phyloP scores from a whole-genome alignment of 1,140 invertebrate genomes.

The Diorhabda elongata region DNA sequence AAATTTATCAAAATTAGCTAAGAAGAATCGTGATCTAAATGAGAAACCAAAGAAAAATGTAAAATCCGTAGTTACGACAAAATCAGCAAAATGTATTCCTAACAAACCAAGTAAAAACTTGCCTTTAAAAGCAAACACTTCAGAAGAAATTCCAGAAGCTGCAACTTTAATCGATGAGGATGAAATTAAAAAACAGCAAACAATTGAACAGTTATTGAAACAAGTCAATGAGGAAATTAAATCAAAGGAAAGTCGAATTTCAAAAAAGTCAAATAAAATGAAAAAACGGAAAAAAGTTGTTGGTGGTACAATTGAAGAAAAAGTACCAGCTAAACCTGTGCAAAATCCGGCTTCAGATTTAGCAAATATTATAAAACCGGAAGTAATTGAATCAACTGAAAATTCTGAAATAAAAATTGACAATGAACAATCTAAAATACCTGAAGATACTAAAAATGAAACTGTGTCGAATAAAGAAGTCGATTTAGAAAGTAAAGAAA shows the following conservation, averaged over 20 bases:
- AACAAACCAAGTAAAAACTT: slow-evolving; percentile 6
- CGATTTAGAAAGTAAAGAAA: background rate
- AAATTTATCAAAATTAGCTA: slow-evolving; percentile 11
- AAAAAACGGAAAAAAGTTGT: slow-evolving; percentile 20
- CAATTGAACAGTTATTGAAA: slow-evolving; percentile 27
- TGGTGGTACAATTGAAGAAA: slow-evolving; percentile 5
- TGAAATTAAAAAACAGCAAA: slow-evolving; percentile 26
- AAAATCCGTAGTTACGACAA: slow-evolving; percentile 5
- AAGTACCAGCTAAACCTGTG: slow-evolving; percentile 1
- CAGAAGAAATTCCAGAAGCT: background rate
- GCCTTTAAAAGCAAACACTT: slow-evolving; percentile 1
- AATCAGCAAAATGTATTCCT: slow-evolving; percentile 5
- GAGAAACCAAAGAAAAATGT: slow-evolving; percentile 13
- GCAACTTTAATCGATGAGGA: slow-evolving; percentile 7
- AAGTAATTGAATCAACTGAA: slow-evolving; percentile 5
- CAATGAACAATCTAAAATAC: background rate
- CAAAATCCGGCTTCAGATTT: background rate
- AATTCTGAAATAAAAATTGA: background rate
- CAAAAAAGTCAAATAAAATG: slow-evolving; percentile 10
- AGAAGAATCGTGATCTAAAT: slow-evolving; percentile 6
- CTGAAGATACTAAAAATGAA: slow-evolving; percentile 8
- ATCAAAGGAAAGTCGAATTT: slow-evolving; percentile 22
- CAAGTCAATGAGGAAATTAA: slow-evolving; percentile 39
- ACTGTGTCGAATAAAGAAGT: background rate
- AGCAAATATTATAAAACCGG: background rate